These are phyloP conservation scores for Marronus borbonicus DNA, from an alignment of 2,888 invertebrate species.

Conservation along the genomic window DNA sequence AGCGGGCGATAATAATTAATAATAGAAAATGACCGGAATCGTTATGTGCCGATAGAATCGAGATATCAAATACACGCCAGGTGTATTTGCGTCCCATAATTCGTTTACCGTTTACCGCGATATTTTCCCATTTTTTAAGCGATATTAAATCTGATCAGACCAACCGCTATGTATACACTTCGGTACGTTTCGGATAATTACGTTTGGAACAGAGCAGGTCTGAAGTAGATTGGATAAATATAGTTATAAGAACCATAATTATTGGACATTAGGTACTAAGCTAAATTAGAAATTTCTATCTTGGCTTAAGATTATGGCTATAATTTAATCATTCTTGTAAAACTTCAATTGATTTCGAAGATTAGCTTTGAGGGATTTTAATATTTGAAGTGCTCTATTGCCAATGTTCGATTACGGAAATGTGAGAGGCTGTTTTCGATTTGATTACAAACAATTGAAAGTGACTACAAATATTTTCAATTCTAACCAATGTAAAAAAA, in stretches of 20 bases:
- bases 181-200: conserved; percentile 30
- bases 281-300: conserved; percentile 40
- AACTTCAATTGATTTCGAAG: background rate
- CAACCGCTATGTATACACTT: conserved; percentile 14
- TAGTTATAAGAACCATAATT: background rate
- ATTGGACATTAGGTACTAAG: background rate
- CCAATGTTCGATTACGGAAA: background rate
- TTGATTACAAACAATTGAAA: no score
- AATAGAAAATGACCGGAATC: conserved; percentile 30
- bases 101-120: conserved; percentile 36
- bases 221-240: conserved; percentile 20
- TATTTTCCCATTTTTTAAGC: conserved; percentile 36
- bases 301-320: conserved; percentile 7
- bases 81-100: conserved; percentile 18
- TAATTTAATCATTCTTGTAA: conserved; percentile 14
- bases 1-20: conserved; percentile 32
- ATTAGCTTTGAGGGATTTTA: no score
- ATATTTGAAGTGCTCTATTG: background rate
- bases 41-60: conserved; percentile 19
- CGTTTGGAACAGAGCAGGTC: background rate
- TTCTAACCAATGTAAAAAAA: background rate
- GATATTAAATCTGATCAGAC: conserved; percentile 25
- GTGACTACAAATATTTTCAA: conserved; percentile 11
- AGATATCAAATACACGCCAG: conserved; percentile 6
- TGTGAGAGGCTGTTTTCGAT: no score